Conservation (phyloP, 2,797 vertebrate species). For the Rhabdomys pumilio region DNA sequence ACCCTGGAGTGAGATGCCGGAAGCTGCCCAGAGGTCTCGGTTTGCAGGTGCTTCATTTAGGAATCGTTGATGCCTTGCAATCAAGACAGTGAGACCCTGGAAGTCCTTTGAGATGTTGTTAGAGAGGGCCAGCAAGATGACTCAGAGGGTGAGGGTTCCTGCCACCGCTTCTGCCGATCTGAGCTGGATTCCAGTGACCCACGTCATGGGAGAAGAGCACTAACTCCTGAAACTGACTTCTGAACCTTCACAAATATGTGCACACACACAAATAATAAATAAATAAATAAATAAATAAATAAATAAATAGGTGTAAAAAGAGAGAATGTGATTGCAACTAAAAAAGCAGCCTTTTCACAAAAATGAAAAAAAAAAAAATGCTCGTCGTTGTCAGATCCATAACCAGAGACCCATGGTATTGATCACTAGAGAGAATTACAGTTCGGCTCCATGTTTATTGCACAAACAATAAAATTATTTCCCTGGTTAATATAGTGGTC, state of each 20-base stretch:
- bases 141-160: neutral
- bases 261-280: neutral
- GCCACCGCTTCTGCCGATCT: too few relatives aligned
- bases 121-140: neutral
- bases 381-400: neutral
- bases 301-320: neutral
- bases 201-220: neutral
- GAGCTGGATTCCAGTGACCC: neutral
- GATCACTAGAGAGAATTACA: slow-evolving; percentile 40
- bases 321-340: neutral
- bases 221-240: too few relatives aligned
- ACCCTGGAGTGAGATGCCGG: slow-evolving; percentile 85
- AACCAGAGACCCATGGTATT: neutral
- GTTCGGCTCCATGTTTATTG: slow-evolving; percentile 45
- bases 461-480: slow-evolving; percentile 31
- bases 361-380: slow-evolving; percentile 47
- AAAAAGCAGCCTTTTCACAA: slow-evolving; percentile 75
- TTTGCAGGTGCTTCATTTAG: slow-evolving; percentile 92
- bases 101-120: neutral
- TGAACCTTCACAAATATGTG: neutral
- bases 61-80: slow-evolving; percentile 85
- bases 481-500: neutral
- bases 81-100: slow-evolving; percentile 4
- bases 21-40: slow-evolving; percentile 93
- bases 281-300: neutral